Evolutionary conservation across 2,797 vertebrate species (phyloP), one percentile per base, ranked within the genome.

Genomic region (Anabacerthia variegaticeps): DNA sequence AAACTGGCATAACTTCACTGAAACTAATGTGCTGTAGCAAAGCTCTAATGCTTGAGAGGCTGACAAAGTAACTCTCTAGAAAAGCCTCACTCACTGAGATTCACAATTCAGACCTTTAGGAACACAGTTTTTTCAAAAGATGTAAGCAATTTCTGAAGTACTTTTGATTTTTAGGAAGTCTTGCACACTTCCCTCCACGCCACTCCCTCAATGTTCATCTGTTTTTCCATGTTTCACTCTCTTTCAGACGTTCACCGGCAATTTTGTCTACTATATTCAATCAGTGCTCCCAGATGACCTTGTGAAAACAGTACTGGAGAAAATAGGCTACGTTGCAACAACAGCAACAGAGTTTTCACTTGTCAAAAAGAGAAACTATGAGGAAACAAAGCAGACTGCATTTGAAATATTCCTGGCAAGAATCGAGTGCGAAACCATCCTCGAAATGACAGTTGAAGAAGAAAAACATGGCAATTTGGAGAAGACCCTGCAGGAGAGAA

Each of bases 331-430:
- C 59, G 69, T 91, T n/a, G 97, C 97, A 30, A 97, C 98, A 48
- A 93, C 97, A 6, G 89, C 98, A 21, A 95, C 97, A 0, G 97
- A 99, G 95, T 99, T 98, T 96, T 97, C 95, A 23, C 98, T 99
- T 36, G 94, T 97, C 48, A 96, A 96, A 59, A 96, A 96, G 37
- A 94, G 95, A 23, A 94, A 98, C 49, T 59, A 97, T 41, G 98
- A 98, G 54, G 96, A 92, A 73, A 97, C 93, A 1, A 97, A 98
- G 78, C 95, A 97, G 71, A 92, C 98, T 51, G 98, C 98, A 8
- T 98, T 99, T 73, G 98, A 99, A 91, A 97, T 99, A 86, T 98
- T 99, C 93, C 97, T 99, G 91, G 98, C 97, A 26, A 98, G 98
- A 92, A 96, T 98, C 2, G 95, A 98, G 30, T 98, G 98, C 46